These are phyloP conservation scores for Leptocoma aspasia DNA, from an alignment of 2,113 vertebrate genomes.

Conservation along the genomic window DNA sequence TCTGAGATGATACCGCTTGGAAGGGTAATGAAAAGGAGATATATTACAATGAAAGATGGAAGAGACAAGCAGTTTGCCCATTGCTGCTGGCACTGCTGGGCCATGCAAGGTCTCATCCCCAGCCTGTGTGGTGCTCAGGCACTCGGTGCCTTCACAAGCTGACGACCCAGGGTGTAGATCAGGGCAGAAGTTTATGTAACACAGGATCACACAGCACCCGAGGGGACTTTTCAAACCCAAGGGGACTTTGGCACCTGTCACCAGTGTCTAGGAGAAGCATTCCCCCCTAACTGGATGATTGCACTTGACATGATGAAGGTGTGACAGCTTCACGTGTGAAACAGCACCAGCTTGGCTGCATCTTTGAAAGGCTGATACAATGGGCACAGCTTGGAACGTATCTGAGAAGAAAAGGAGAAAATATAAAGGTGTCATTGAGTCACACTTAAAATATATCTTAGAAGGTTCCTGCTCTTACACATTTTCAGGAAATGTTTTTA, in stretches of 20 bases:
- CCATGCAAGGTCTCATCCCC: rapidly evolving
- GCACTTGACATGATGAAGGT: not conserved
- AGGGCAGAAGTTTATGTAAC: not conserved
- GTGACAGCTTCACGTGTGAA: not conserved
- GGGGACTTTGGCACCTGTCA: not conserved
- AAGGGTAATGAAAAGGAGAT: not conserved
- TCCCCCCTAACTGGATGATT: not conserved
- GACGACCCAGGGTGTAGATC: not conserved
- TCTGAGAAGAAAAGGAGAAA: not conserved
- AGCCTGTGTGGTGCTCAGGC: rapidly evolving
- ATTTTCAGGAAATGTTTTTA: not conserved
- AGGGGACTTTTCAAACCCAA: not conserved
- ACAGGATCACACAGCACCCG: not conserved
- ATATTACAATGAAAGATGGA: not conserved
- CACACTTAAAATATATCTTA: not conserved
- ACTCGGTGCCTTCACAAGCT: rapidly evolving
- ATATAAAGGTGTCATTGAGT: not conserved
- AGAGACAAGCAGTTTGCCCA: not conserved
- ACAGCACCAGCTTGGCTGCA: not conserved
- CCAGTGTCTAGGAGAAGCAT: not conserved
- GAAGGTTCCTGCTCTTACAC: not conserved
- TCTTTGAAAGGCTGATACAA: not conserved
- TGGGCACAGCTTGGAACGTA: not conserved
- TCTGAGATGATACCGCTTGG: not conserved
- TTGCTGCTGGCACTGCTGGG: not conserved